Conservation (phyloP, 2,888 invertebrate genomes). For the Dioctria rufipes region DNA sequence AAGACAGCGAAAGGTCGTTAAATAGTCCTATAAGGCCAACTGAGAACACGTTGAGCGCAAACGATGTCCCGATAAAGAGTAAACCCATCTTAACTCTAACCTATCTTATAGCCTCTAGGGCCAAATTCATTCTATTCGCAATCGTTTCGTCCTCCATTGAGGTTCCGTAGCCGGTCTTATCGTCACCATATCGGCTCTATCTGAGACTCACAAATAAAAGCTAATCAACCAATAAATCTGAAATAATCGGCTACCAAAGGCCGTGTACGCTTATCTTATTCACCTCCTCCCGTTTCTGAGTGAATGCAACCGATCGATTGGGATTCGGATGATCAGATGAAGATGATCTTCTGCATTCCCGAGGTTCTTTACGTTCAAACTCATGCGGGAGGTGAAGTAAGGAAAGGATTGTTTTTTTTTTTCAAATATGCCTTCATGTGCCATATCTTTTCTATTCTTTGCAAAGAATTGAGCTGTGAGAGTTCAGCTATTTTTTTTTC, state of each 20-base stretch:
- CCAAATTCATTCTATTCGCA: conserved; percentile 41
- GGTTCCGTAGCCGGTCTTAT: conserved; percentile 36
- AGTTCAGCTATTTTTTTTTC: not conserved
- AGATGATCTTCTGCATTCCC: conserved; percentile 52
- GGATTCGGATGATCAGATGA: conserved; percentile 13
- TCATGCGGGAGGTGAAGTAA: not conserved
- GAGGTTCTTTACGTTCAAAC: conserved; percentile 28
- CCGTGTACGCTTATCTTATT: conserved; percentile 23
- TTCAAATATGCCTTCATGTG: conserved; percentile 15
- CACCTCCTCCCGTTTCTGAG: conserved; percentile 23
- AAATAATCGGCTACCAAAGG: conserved; percentile 55
- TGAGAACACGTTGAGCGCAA: conserved; percentile 35
- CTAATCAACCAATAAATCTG: conserved; percentile 56
- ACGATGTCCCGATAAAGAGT: conserved; percentile 48
- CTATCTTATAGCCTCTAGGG: conserved; percentile 39
- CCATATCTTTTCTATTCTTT: conserved; percentile 33
- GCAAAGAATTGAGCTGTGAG: conserved; percentile 33
- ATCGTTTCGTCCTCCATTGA: conserved; percentile 38
- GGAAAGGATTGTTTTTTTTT: conserved; percentile 37
- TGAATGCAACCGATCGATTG: conserved; percentile 13
- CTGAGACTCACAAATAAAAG: conserved; percentile 52
- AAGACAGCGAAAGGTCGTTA: conserved; percentile 50
- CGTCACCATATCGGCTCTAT: conserved; percentile 47
- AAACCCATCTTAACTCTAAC: conserved; percentile 21
- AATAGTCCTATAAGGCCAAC: conserved; percentile 43